Base-by-base conservation (phyloP, 35 echinoderm and acorn worm species). In the Holothuria glaberrima region DNA sequence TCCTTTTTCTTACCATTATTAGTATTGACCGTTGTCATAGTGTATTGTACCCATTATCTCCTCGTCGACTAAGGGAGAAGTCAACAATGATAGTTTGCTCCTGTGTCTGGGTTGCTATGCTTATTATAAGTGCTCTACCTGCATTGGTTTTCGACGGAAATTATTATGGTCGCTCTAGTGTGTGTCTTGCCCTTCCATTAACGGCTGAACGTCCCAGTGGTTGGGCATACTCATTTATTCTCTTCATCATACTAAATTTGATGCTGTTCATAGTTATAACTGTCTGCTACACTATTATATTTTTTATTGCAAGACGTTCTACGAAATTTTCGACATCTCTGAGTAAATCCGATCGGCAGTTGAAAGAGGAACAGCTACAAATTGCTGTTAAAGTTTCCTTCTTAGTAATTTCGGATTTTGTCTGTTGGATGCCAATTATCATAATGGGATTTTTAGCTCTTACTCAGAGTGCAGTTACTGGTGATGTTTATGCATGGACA, bases 161-260 rank as follows among this genome's bases (percentile, higher is more conserved):
- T 14, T 68, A 89, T 33, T 95, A 95, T 63, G 94, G 90, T 16
- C 75, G 87, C 1, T 91, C 90, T 13, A 90, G 91, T 77, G 94
- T 95, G 29, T 95, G 94, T 65, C 35, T 95, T 14, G 90, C 91
- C 6, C 91, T 95, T 19, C 94, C 90, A 3, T 61, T 89, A 24
- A 76, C 70, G 9, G 44, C 83, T 4, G 73, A 45, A 22, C 58
- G 75, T 9, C 48, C 60, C 24, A 54, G 46, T 20, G 88, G 88
- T 9, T 90, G 88, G 88, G n/a, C 32, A 22, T 90, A 90, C 35
- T 78, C 88, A 20, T 58, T 89, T 18, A 24, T 73, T 20, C 24
- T 91, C 3, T 83, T 50, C 60, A 63, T 91, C 10, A 62, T 67
- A 25, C 69, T 91, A 6, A 91, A 83, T 46, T 34, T 91, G 21